A percentile compares a stretch with the other conserved stretches of the same genome.
These are phyloP conservation scores for Aphrophora alni DNA, from an alignment of 2,888 invertebrate species.

Conservation along the genomic window DNA sequence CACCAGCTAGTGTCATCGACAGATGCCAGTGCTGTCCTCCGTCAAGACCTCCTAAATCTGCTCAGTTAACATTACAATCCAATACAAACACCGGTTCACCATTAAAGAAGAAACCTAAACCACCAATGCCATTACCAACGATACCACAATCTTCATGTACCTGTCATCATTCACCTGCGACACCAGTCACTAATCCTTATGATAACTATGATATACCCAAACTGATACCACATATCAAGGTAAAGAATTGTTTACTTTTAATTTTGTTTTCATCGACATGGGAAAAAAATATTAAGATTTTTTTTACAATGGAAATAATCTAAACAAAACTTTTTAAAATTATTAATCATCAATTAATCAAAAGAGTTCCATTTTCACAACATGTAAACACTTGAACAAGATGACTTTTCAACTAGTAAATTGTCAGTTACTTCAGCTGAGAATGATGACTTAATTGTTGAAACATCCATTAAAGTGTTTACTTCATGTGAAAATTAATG, in stretches of 20 bases:
- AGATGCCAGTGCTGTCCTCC: slow-evolving; percentile 57
- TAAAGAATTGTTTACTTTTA: background rate
- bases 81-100: slow-evolving; percentile 18
- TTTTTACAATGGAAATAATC: too few species aligned
- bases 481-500: too few species aligned
- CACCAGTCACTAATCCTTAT: slow-evolving; percentile 33
- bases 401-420: too few species aligned
- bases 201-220: slow-evolving; percentile 79
- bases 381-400: too few species aligned
- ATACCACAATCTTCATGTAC: slow-evolving; percentile 16
- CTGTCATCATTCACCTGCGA: slow-evolving; percentile 26
- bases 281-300: too few species aligned
- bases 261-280: background rate
- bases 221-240: slow-evolving; percentile 15
- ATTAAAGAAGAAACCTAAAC: slow-evolving; percentile 50
- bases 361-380: too few species aligned
- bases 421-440: too few species aligned
- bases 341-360: too few species aligned
- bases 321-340: too few species aligned
- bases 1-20: slow-evolving; percentile 26
- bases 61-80: slow-evolving; percentile 47
- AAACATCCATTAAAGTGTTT: too few species aligned
- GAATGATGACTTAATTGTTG: too few species aligned
- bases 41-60: slow-evolving; percentile 69
- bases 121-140: slow-evolving; percentile 61